Evolutionary conservation across 2,797 vertebrate species (phyloP), one percentile per base, ranked within the genome.

Genomic region (Sebastes itinus): DNA sequence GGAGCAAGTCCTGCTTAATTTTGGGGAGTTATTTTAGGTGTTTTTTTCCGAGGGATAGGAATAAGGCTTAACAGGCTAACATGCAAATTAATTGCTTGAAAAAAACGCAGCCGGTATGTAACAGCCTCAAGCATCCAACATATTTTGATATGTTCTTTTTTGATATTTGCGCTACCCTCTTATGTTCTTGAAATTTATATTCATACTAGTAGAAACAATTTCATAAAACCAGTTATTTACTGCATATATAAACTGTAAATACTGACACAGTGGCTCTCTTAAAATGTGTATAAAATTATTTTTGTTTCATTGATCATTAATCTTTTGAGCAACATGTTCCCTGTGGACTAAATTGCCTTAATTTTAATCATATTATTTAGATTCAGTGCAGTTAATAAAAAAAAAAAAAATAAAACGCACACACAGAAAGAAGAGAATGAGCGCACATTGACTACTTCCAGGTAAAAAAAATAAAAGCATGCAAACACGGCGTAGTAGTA

Each of bases 331-430:
- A 25, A 25, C 25, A 28, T 4, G 69, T 62, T 30, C 59, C 20
- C 56, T 0, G 4, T 54, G 30, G 46, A 38, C n/a, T 61, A 23
- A 35, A 75, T 55, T 61, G 3, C 2, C 49, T 56, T 22, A 12
- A 38, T 76, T 78, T 22, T 2, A 69, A 61, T 68, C 18, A 2
- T 67, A 46, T 59, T 52, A 63, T 77, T 63, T 33, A 38, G 66
- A 81, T 66, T 78, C 25, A 4, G 62, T 38, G 38, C 54, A 30
- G 22, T 70, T 25, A 69, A 70, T 80, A 38, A 60, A 75, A 56
- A 75, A 65, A 27, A 61, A 77, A 74, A 18, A 23, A 68, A 63
- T n/a, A 25, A 71, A 78, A 49, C 5, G 4, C 38, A 49, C 35
- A 6, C 12, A 38, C 55, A 60, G 11, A 72, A 23, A 61, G 23